Evolutionary conservation across 2,113 vertebrate genomes (phyloP).

Genomic region (Mola mola): DNA sequence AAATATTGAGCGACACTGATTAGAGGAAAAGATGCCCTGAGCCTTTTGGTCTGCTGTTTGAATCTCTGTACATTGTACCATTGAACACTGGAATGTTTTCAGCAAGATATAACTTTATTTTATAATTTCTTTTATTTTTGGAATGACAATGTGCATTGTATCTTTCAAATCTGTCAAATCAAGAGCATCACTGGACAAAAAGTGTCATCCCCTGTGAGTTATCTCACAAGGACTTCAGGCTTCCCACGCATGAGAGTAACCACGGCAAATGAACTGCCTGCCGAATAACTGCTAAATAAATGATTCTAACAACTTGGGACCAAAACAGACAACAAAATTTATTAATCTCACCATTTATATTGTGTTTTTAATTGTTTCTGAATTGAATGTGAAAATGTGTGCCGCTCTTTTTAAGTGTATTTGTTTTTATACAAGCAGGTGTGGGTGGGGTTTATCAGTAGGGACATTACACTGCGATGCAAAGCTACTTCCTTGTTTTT

Average conservation of each 20-base stretch:
- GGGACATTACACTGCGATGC: slow-evolving; percentile 52
- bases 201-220: slow-evolving; percentile 16
- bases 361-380: slow-evolving; percentile 61
- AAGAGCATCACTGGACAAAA: slow-evolving; percentile 48
- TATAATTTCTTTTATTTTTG: slow-evolving; percentile 33
- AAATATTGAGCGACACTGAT: slow-evolving; percentile 19
- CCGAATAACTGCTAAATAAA: slow-evolving; percentile 53
- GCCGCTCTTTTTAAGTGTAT: slow-evolving; percentile 51
- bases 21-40: slow-evolving; percentile 15
- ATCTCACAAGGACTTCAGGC: slow-evolving; percentile 3
- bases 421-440: slow-evolving; percentile 55
- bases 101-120: slow-evolving; percentile 45
- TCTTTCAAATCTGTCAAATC: slow-evolving; percentile 24
- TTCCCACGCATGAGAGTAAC: slow-evolving; percentile 16
- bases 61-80: slow-evolving; percentile 32
- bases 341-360: slow-evolving; percentile 38
- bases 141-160: slow-evolving; percentile 34
- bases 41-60: slow-evolving; percentile 42
- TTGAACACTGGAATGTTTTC: slow-evolving; percentile 78
- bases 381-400: slow-evolving; percentile 71
- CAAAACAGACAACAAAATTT: slow-evolving; percentile 49
- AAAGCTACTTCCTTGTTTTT: slow-evolving; percentile 57
- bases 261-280: slow-evolving; percentile 12
- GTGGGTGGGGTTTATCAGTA: slow-evolving; percentile 43
- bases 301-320: slow-evolving; percentile 64